Evolutionary conservation across 2,113 vertebrate species (phyloP).

Genomic region (Spheniscus mendiculus): DNA sequence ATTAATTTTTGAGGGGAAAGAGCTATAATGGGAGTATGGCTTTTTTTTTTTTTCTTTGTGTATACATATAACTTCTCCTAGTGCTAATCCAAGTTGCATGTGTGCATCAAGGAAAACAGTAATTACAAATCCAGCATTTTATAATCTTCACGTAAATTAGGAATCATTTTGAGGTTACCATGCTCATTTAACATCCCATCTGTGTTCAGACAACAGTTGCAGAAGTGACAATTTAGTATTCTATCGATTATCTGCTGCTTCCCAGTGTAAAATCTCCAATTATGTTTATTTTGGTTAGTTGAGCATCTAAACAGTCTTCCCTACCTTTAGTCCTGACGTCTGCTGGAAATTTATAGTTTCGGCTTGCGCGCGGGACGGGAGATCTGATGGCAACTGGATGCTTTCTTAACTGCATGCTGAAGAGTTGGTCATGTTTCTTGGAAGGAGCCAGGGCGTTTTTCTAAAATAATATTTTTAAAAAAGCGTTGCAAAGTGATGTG

Average conservation of each 20-base stretch:
- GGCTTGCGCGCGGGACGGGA: fast-evolving
- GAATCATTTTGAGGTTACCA: not conserved
- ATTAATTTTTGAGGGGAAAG: not conserved
- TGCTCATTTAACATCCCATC: not conserved
- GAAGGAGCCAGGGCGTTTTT: not conserved
- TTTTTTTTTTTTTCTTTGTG: not conserved
- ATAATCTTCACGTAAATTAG: not conserved
- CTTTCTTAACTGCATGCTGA: not conserved
- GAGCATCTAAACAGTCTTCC: not conserved
- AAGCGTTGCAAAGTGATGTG: not conserved
- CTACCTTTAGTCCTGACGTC: not conserved
- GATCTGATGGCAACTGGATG: not conserved
- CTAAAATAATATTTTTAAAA: not conserved
- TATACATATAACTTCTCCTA: not conserved
- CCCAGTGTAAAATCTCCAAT: not conserved
- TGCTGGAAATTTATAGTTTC: not conserved
- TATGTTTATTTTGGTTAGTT: not conserved
- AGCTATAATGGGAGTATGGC: not conserved
- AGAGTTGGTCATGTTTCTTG: not conserved
- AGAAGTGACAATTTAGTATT: not conserved
- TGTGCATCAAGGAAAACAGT: not conserved
- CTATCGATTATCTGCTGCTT: not conserved
- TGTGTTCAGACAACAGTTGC: not conserved
- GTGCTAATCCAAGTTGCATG: not conserved
- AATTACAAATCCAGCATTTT: not conserved